Base-by-base conservation (phyloP, 2,797 vertebrate species). In the Malacoraja senta region DNA sequence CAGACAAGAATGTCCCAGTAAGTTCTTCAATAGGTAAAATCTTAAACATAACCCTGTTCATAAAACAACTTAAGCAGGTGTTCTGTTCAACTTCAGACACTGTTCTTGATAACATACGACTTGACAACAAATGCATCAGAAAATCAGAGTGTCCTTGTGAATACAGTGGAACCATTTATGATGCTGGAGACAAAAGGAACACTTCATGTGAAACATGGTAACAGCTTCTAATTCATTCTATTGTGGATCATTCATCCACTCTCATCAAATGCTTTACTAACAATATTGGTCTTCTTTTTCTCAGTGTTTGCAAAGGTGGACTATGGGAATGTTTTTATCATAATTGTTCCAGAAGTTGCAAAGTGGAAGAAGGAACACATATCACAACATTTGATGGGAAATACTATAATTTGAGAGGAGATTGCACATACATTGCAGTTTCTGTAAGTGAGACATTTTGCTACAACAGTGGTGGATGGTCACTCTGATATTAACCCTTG, bases 191-290 rank as follows among this genome's bases (percentile, higher is more conserved):
- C 1, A 88, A 15, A 0, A 95, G 95, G 1, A 94, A 91, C n/a
- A 96, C 96, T 65, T 96, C 94, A 32, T 97, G 97, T 94, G 96
- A 97, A 91, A 95, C 95, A 91, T 98, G 97, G 97, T 98, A 94
- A 94, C 95, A 4, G 24, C 17, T 35, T 24, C 79, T 38, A 72
- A 86, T 86, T 68, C 10, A 86, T 17, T 35, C 29, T 19, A 15
- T 24, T 2, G 1, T 29, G 3, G 19, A n/a, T 71, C 38, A 93
- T 53, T 74, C 71, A 74, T 58, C n/a, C 24, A 93, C 0, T 21
- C 9, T 38, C 9, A 15, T 77, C 38, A 77, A 93, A 29, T 63
- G 58, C 29, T 93, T 76, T 38, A 29, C 26, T 53, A 29, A 15
- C 4, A 58, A 53, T 21, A 93, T 93, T 93, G 61, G 44, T 15